Percentiles rank a stretch among this genome's conserved stretches.
phyloP scores from a whole-genome alignment of 2,888 invertebrate genomes.

The Phalera bucephala region DNA sequence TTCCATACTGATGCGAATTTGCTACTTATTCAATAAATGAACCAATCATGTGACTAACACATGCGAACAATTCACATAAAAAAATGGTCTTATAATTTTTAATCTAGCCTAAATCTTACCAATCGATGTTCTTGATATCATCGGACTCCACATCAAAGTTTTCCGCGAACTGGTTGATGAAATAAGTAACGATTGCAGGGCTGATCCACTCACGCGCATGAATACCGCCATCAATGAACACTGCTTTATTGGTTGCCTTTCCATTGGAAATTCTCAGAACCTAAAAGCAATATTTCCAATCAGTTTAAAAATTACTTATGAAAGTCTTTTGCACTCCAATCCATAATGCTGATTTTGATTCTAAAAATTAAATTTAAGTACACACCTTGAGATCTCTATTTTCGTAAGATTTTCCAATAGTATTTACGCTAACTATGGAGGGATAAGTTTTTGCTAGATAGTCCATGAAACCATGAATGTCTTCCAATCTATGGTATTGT shows the following conservation, averaged over 20 bases:
- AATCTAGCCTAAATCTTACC: too few species aligned
- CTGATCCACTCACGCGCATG: slow-evolving; percentile 97
- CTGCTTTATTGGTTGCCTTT: slow-evolving; percentile 84
- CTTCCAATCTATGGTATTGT: slow-evolving; percentile 89
- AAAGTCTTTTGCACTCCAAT: too few species aligned
- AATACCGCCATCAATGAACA: slow-evolving; percentile 92
- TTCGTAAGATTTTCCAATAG: slow-evolving; percentile 90
- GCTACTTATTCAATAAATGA: too few species aligned
- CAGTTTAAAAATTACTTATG: background rate
- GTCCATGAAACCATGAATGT: slow-evolving; percentile 90
- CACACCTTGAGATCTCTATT: slow-evolving; percentile 88
- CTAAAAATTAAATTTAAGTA: too few species aligned
- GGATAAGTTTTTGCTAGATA: slow-evolving; percentile 90
- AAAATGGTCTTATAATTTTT: too few species aligned
- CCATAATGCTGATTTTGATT: too few species aligned
- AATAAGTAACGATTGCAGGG: slow-evolving; percentile 90
- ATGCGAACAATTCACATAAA: too few species aligned
- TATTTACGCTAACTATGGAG: slow-evolving; percentile 86
- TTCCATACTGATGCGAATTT: too few species aligned
- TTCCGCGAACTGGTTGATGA: slow-evolving; percentile 89
- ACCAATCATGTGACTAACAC: too few species aligned
- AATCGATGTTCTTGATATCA: slow-evolving; percentile 72
- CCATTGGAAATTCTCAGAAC: slow-evolving; percentile 87
- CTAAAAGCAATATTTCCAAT: too few species aligned
- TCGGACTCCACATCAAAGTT: slow-evolving; percentile 87